Conservation (phyloP, 2,113 vertebrate species). For the Brachyistius frenatus region DNA sequence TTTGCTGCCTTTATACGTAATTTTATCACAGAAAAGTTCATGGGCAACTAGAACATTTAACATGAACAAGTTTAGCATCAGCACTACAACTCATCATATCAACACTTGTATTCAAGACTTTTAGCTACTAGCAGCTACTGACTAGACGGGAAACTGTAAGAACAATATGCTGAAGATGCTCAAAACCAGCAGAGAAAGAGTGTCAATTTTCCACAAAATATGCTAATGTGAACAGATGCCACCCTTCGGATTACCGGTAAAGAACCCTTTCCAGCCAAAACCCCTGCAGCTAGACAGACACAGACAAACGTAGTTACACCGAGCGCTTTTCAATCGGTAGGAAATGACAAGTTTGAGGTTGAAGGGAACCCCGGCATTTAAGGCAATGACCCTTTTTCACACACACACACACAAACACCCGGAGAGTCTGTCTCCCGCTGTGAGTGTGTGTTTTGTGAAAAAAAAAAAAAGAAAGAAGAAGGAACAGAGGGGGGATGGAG, state of each 20-base stretch:
- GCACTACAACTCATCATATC: too few species aligned
- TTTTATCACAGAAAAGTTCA: too few species aligned
- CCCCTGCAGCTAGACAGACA: neutral
- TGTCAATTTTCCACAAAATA: neutral
- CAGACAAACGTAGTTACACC: neutral
- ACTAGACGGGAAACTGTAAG: too few species aligned
- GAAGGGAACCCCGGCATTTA: conserved; percentile 42
- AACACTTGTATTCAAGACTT: too few species aligned
- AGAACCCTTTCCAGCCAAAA: neutral
- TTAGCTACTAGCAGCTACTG: too few species aligned
- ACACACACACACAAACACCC: conserved; percentile 10
- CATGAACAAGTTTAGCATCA: too few species aligned
- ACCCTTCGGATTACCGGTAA: neutral
- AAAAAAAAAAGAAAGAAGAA: conserved; percentile 29
- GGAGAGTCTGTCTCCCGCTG: conserved; percentile 29
- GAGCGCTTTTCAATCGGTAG: neutral
- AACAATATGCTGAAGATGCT: too few species aligned
- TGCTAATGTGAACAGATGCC: neutral
- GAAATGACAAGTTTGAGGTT: conserved; percentile 45
- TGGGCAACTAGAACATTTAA: too few species aligned
- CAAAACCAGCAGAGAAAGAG: too few species aligned
- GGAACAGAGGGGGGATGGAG: neutral
- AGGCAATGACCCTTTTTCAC: conserved; percentile 22
- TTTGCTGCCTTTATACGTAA: too few species aligned
- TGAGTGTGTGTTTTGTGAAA: conserved; percentile 31